phyloP scores from a whole-genome alignment of 2,113 vertebrate genomes.

The Thunnus thynnus region DNA sequence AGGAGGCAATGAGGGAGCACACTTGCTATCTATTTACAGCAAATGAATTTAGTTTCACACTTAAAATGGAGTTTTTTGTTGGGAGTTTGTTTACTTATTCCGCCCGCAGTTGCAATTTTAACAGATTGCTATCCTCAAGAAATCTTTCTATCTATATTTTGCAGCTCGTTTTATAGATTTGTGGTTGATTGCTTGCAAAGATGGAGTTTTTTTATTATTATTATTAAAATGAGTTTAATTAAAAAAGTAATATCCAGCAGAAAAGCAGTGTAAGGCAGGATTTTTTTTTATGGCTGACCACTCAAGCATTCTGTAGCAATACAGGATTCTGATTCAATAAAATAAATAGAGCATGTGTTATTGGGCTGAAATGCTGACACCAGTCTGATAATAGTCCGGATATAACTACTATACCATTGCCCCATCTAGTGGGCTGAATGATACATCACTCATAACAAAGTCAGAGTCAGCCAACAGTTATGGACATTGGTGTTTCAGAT shows the following conservation, averaged over 20 bases:
- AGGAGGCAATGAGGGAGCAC: slow-evolving; percentile 10
- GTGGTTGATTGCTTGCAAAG: slow-evolving; percentile 50
- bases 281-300: slow-evolving; percentile 25
- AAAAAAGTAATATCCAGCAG: slow-evolving; percentile 42
- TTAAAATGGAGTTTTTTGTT: slow-evolving; percentile 6
- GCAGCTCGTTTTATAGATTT: slow-evolving; percentile 47
- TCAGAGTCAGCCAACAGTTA: slow-evolving; percentile 9
- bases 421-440: slow-evolving; percentile 80
- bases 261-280: slow-evolving; percentile 24
- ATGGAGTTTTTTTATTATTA: slow-evolving; percentile 14
- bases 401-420: slow-evolving; percentile 55
- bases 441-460: slow-evolving; percentile 14
- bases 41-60: slow-evolving; percentile 19
- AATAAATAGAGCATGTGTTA: slow-evolving; percentile 52
- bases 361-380: slow-evolving; percentile 49
- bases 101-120: slow-evolving; percentile 40
- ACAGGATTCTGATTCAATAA: slow-evolving; percentile 40
- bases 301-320: slow-evolving; percentile 39
- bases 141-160: slow-evolving; percentile 13
- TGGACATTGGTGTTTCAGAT: slow-evolving; percentile 19
- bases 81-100: slow-evolving; percentile 14
- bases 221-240: slow-evolving; percentile 57
- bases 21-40: slow-evolving; percentile 7
- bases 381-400: not conserved
- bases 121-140: slow-evolving; percentile 4